Percentiles rank a stretch among this genome's conserved stretches.
Evolutionary conservation across 2,797 vertebrate species (phyloP).

Genomic region (Glyptemys insculpta): DNA sequence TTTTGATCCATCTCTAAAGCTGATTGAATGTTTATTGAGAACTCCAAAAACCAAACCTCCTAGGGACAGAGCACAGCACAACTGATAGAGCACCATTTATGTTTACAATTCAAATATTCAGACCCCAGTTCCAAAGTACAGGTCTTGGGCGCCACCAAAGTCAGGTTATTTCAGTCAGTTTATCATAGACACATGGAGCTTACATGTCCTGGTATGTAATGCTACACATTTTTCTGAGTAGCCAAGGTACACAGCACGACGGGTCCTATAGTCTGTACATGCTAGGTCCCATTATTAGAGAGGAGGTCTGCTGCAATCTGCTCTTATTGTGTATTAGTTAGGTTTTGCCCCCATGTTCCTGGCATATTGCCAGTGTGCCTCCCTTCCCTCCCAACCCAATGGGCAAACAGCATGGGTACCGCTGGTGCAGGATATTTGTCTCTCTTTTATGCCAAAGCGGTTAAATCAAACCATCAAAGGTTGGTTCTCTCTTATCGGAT

Average conservation of each 20-base stretch:
- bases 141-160: background rate
- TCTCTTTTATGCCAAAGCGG: background rate
- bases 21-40: conserved; percentile 26
- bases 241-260: conserved; percentile 1
- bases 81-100: background rate
- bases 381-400: background rate
- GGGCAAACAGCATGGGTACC: background rate
- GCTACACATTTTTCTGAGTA: conserved; percentile 14
- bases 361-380: background rate
- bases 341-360: background rate
- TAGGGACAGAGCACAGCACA: background rate
- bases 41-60: conserved; percentile 17
- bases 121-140: background rate
- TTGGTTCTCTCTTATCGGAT: background rate
- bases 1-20: background rate
- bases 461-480: conserved; percentile 6
- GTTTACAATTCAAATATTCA: conserved; percentile 16
- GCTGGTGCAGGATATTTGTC: background rate
- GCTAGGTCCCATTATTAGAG: background rate
- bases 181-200: background rate
- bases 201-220: background rate
- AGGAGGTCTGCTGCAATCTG: background rate
- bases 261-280: background rate
- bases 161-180: background rate
- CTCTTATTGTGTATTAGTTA: background rate